phyloP scores from a whole-genome alignment of 2,888 invertebrate genomes.

The Megamerina dolium region DNA sequence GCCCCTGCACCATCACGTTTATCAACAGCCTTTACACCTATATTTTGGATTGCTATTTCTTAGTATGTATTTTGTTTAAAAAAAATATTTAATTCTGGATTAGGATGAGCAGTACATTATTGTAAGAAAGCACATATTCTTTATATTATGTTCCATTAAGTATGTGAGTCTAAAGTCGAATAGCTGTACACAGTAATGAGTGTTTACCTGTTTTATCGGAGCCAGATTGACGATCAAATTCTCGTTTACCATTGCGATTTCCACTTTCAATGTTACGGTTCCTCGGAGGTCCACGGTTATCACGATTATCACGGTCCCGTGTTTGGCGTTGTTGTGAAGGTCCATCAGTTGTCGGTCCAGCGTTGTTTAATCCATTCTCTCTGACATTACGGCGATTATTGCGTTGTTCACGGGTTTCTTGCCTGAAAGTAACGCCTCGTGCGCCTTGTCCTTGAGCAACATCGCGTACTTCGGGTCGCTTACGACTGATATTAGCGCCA shows the following conservation, averaged over 20 bases:
- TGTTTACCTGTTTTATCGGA: conserved; percentile 88
- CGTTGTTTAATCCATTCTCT: conserved; percentile 34
- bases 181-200: not conserved
- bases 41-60: too few species aligned
- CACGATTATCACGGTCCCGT: conserved; percentile 40
- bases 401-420: conserved; percentile 66
- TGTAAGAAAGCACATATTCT: too few species aligned
- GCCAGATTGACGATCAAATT: conserved; percentile 93
- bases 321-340: conserved; percentile 50
- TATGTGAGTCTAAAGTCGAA: not conserved
- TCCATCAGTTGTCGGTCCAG: conserved; percentile 15
- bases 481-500: conserved; percentile 26
- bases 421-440: conserved; percentile 37
- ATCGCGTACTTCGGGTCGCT: conserved; percentile 30
- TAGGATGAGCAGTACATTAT: too few species aligned
- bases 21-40: conserved; percentile 78
- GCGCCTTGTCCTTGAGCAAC: conserved; percentile 15
- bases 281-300: conserved; percentile 34
- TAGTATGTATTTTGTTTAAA: too few species aligned
- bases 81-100: too few species aligned
- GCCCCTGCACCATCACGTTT: conserved; percentile 93
- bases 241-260: conserved; percentile 65
- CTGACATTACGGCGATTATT: conserved; percentile 53
- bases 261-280: conserved; percentile 47
- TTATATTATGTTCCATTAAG: too few species aligned